These are phyloP conservation scores for Labeo rohita DNA, from an alignment of 2,113 vertebrate genomes.

Conservation along the genomic window DNA sequence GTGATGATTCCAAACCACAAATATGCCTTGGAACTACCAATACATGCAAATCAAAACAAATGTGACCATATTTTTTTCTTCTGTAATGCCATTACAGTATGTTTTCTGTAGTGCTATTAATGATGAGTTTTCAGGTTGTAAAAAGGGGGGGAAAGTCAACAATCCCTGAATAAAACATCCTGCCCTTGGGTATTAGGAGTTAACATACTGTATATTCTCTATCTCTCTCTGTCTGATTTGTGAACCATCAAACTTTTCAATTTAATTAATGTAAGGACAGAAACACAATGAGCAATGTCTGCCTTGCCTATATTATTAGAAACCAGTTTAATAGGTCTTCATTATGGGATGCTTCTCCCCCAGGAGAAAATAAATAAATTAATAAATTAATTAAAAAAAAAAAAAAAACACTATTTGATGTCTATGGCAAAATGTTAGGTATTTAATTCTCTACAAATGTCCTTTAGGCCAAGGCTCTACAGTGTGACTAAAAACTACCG, in stretches of 20 bases:
- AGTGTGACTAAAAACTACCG: too few species aligned
- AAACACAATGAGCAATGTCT: slow-evolving; percentile 60
- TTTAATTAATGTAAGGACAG: slow-evolving; percentile 62
- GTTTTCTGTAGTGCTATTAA: slow-evolving; percentile 43
- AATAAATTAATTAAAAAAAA: too few species aligned
- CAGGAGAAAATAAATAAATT: not conserved
- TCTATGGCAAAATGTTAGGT: slow-evolving; percentile 57
- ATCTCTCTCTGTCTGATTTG: slow-evolving; percentile 47
- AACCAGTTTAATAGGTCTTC: slow-evolving; percentile 34
- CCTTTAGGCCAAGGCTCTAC: too few species aligned
- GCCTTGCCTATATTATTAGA: slow-evolving; percentile 62
- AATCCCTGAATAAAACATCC: slow-evolving; percentile 52
- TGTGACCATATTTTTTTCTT: not conserved
- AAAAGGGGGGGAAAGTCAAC: slow-evolving; percentile 49
- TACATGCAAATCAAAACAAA: slow-evolving; percentile 11
- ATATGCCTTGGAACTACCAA: not conserved
- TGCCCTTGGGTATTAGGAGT: slow-evolving; percentile 65
- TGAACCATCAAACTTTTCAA: slow-evolving; percentile 65
- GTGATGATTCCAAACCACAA: not conserved
- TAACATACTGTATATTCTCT: slow-evolving; percentile 48
- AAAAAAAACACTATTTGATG: not conserved
- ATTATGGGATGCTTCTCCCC: slow-evolving; percentile 55
- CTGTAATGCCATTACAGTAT: slow-evolving; percentile 31
- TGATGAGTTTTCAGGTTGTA: slow-evolving; percentile 40
- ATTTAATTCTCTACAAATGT: not conserved